These are phyloP conservation scores for Machimus atricapillus DNA, from an alignment of 2,888 invertebrate species.

Conservation along the genomic window DNA sequence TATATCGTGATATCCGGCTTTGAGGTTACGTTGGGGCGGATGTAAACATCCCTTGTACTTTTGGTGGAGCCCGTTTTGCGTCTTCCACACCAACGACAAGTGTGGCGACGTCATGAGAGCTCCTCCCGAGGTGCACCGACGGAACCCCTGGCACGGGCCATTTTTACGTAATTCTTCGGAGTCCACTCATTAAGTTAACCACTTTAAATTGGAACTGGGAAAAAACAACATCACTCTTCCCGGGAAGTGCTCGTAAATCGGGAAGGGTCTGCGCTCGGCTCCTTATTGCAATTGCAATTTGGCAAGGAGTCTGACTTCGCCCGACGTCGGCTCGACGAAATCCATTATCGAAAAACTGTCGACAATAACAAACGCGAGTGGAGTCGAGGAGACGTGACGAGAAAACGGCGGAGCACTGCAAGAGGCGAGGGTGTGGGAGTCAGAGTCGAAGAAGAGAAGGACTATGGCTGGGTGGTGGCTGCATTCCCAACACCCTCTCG, in stretches of 20 bases:
- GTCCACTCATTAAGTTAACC: background rate
- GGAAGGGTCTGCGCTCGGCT: background rate
- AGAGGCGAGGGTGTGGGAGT: background rate
- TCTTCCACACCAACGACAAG: background rate
- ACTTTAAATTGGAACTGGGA: background rate
- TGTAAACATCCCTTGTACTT: background rate
- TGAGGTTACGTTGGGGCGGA: background rate
- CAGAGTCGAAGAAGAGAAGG: background rate
- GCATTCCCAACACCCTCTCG: conserved; percentile 9
- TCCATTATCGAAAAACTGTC: background rate
- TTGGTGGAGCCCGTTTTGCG: background rate
- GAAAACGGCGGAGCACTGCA: background rate
- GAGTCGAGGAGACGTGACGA: background rate
- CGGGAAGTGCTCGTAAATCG: background rate
- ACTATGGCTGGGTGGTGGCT: background rate
- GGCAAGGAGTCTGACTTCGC: background rate
- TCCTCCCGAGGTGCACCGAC: background rate
- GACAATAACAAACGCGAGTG: conserved; percentile 13
- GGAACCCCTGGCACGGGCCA: background rate
- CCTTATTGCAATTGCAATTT: conserved; percentile 1
- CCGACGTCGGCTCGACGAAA: background rate
- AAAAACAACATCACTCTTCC: background rate
- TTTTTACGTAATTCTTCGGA: background rate
- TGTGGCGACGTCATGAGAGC: background rate
- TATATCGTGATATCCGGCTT: background rate